phyloP scores from a whole-genome alignment of 2,888 invertebrate species.

The Scaptomyza caliginosa region DNA sequence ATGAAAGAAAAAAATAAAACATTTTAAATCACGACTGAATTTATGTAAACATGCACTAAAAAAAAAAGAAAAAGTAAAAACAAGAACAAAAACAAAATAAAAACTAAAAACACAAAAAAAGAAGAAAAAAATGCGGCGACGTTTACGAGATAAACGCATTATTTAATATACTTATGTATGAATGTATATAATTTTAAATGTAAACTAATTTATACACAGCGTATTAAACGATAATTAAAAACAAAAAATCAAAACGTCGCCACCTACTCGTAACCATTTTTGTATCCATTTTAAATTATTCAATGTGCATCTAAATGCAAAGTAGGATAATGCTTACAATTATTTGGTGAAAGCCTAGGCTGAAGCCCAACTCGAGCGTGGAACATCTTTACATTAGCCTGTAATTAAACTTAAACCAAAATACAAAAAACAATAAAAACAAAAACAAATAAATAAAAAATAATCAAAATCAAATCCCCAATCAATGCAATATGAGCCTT shows the following conservation, averaged over 20 bases:
- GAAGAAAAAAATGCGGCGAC: conserved; percentile 23
- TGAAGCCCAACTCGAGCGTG: conserved; percentile 5
- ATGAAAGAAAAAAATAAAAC: conserved; percentile 34
- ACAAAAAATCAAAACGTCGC: conserved; percentile 55
- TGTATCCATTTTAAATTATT: conserved; percentile 73
- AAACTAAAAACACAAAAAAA: conserved; percentile 13
- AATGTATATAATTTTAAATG: conserved; percentile 68
- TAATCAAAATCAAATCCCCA: not conserved
- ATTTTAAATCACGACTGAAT: conserved; percentile 77
- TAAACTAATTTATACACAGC: conserved; percentile 63
- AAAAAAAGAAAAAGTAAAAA: conserved; percentile 31
- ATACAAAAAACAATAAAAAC: conserved; percentile 1
- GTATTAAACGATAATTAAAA: conserved; percentile 14
- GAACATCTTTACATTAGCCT: conserved; percentile 54
- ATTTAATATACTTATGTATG: conserved; percentile 33
- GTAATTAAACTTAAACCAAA: conserved; percentile 19
- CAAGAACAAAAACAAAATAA: conserved; percentile 4
- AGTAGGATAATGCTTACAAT: conserved; percentile 37
- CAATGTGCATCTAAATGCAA: conserved; percentile 31
- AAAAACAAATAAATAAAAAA: not conserved
- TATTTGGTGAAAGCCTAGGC: conserved; percentile 17
- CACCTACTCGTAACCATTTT: conserved; percentile 68
- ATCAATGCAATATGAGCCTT: conserved; percentile 18
- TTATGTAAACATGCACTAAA: conserved; percentile 73
- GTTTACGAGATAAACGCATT: conserved; percentile 40